phyloP scores from a whole-genome alignment of 2,888 invertebrate species.

The Molorchus minor region DNA sequence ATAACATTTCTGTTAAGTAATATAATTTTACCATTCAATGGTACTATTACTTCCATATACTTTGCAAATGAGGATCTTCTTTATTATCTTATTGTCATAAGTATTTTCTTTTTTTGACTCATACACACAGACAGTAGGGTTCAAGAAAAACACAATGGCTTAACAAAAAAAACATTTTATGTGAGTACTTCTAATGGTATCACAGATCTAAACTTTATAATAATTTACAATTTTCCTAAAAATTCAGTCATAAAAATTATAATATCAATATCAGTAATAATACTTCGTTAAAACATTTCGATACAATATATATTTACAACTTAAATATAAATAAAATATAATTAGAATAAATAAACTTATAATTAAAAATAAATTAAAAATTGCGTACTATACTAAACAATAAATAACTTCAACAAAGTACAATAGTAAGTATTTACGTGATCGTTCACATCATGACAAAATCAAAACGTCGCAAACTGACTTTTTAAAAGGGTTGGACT shows the following conservation, averaged over 20 bases:
- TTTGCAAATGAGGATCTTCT: no score
- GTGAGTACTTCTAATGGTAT: slow-evolving; percentile 44
- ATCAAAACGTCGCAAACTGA: slow-evolving; percentile 1
- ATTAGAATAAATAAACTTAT: slow-evolving; percentile 41
- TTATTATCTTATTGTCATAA: no score
- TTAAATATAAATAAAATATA: slow-evolving; percentile 42
- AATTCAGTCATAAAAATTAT: slow-evolving; percentile 36
- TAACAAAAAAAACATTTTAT: slow-evolving; percentile 42
- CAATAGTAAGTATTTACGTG: no score
- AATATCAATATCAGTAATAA: slow-evolving; percentile 28
- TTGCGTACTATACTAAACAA: slow-evolving; percentile 32
- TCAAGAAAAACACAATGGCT: no score
- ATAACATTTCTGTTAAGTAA: no score
- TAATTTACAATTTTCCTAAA: slow-evolving; percentile 34
- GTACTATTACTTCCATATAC: no score
- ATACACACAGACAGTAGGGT: no score
- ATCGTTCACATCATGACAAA: slow-evolving; percentile 21
- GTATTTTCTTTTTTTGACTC: no score
- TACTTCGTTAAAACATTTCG: slow-evolving; percentile 22
- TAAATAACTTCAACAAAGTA: slow-evolving; percentile 37
- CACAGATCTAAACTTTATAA: slow-evolving; percentile 42
- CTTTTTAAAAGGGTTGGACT: not conserved
- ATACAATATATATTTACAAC: slow-evolving; percentile 40
- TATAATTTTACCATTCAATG: no score
- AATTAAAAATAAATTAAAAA: slow-evolving; percentile 37